Evolutionary conservation across 2,888 invertebrate genomes (phyloP).

Genomic region (Drosophila nigritarsus): DNA sequence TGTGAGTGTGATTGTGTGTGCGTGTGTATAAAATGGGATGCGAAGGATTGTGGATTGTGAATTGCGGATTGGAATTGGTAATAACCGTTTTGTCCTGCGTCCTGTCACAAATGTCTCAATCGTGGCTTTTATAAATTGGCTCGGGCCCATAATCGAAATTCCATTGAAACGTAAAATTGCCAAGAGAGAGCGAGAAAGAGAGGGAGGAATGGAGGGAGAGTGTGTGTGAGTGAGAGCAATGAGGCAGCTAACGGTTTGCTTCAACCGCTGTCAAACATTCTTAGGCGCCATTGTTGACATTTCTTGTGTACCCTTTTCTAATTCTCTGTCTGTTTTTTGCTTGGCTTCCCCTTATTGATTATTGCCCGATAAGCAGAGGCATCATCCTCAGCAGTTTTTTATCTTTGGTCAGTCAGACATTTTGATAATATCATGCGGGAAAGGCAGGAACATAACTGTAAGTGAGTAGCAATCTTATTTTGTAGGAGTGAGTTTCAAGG

Average conservation of each 20-base stretch:
- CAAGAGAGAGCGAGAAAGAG: conserved; percentile 20
- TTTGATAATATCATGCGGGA: conserved; percentile 42
- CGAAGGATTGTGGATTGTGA: conserved; percentile 57
- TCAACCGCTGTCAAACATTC: conserved; percentile 39
- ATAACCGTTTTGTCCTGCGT: conserved; percentile 70
- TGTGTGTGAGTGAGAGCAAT: conserved; percentile 6
- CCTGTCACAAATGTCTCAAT: conserved; percentile 77
- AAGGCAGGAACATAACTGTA: conserved; percentile 25
- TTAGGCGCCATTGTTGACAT: conserved; percentile 67
- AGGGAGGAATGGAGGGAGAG: conserved; percentile 3
- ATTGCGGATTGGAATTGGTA: conserved; percentile 51
- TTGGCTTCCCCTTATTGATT: conserved; percentile 46
- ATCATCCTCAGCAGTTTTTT: conserved; percentile 18
- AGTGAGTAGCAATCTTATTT: conserved; percentile 6
- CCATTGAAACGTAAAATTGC: conserved; percentile 83
- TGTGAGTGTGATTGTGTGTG: conserved; percentile 1
- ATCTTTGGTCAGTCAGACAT: conserved; percentile 40
- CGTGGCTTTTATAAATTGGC: conserved; percentile 75
- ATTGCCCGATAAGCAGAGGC: conserved; percentile 44
- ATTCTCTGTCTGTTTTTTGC: conserved; percentile 11
- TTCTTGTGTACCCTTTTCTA: conserved; percentile 53
- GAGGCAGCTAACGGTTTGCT: conserved; percentile 55
- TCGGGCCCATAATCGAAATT: conserved; percentile 80
- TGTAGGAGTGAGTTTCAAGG: conserved; percentile 26
- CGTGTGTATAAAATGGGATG: conserved; percentile 40